Base-by-base conservation (phyloP, 2,888 invertebrate species). In the Cephalotes varians region DNA sequence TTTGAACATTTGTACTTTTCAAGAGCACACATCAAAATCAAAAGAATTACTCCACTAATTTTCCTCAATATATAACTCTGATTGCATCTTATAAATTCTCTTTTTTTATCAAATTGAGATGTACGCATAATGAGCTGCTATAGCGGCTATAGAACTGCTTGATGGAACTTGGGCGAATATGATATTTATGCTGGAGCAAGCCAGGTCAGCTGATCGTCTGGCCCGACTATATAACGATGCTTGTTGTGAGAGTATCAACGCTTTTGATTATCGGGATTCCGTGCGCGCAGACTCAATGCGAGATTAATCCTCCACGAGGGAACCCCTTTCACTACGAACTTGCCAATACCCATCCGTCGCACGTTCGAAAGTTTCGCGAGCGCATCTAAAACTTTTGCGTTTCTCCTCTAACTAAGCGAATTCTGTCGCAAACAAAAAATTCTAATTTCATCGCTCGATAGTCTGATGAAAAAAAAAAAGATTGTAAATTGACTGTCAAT, bases 181-280 rank as follows among this genome's bases (percentile, higher is more conserved):
- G 56, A 37, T 40, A 77, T 77, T 40, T 67, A 56, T 69, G 34
- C 40, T 44, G 81, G 83, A 65, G 73, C 64, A 71, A 82, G 80
- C 76, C 76, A 85, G 86, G 90, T 87, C 90, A 90, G 90, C 90
- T 90, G 90, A 90, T 88, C 87, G 82, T 81, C 87, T 67, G 69
- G 87, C 54, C 44, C 51, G 81, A 67, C 86, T 85, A 83, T 87
- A 85, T 86, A 89, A 88, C 85, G 67, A 72, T 82, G 87, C 85
- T 90, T 90, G 90, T 90, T 88, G 88, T 60, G 87, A 90, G 88
- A 88, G 88, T 90, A 90, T 90, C 87, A 90, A 90, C 87, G 90
- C 90, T 90, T 90, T 90, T 90, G 90, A 90, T 90, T 90, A 90
- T 90, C 88, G 90, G 90, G 86, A 90, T 90, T 90, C 87, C 73